phyloP scores from a whole-genome alignment of 2,113 vertebrate species.

The Parotia lawesii region DNA sequence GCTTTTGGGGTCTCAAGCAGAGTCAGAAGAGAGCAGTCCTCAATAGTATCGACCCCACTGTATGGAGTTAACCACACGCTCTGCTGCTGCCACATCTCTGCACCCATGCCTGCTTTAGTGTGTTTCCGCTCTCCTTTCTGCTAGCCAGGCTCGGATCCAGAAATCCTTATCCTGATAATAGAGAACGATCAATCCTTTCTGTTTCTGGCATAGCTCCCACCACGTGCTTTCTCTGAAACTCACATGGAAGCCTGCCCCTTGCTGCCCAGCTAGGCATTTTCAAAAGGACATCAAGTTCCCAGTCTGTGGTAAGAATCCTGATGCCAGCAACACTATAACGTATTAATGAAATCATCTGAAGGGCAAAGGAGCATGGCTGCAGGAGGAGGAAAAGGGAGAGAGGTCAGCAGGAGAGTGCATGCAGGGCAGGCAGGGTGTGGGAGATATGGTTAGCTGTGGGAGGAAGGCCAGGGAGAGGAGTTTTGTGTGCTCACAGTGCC shows the following conservation, averaged over 20 bases:
- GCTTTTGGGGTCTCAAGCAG: accelerated
- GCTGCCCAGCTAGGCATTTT: not conserved
- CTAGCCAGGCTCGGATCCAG: not conserved
- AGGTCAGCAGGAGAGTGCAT: not conserved
- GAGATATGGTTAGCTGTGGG: not conserved
- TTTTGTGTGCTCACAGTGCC: not conserved
- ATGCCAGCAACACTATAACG: not conserved
- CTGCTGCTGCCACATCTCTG: not conserved
- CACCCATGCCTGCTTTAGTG: not conserved
- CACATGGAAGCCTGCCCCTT: not conserved
- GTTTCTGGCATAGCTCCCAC: not conserved
- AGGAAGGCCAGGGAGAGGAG: not conserved
- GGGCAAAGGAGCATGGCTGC: not conserved
- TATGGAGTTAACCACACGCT: not conserved
- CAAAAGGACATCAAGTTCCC: not conserved
- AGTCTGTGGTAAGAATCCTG: not conserved
- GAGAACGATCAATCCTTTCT: not conserved
- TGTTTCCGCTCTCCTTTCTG: not conserved
- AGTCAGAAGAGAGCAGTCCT: not conserved
- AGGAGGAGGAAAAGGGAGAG: not conserved
- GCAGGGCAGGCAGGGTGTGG: not conserved
- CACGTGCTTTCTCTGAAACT: not conserved
- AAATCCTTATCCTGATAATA: not conserved
- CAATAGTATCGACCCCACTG: not conserved
- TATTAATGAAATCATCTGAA: not conserved